A percentile compares a stretch with the other conserved stretches of the same genome.
phyloP scores from a whole-genome alignment of 2,113 vertebrate genomes.

The Asarcornis scutulata region DNA sequence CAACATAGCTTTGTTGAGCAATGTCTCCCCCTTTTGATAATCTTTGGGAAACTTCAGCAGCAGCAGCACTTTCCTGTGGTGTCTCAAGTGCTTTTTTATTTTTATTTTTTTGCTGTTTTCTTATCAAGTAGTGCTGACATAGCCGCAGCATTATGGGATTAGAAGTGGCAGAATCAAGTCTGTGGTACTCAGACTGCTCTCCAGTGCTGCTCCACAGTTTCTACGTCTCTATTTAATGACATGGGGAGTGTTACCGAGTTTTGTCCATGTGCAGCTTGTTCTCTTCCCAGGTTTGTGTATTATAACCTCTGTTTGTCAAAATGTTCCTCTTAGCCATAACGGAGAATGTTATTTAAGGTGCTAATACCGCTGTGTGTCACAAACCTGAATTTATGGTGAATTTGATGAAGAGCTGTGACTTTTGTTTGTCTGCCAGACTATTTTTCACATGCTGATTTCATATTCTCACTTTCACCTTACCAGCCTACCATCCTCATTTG shows the following conservation, averaged over 20 bases:
- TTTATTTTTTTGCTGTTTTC: background rate
- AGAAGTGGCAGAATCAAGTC: background rate
- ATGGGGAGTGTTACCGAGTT: background rate
- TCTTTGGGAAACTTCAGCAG: background rate
- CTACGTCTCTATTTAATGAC: background rate
- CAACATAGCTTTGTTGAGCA: background rate
- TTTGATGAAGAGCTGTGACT: background rate
- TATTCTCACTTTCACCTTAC: background rate
- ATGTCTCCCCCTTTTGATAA: background rate
- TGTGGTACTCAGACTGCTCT: background rate
- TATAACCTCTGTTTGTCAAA: background rate
- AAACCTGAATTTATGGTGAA: background rate
- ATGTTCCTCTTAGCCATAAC: constrained; percentile 12
- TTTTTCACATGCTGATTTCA: background rate
- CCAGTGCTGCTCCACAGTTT: background rate
- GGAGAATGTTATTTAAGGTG: constrained; percentile 4
- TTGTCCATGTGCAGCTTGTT: background rate
- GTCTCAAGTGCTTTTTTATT: background rate
- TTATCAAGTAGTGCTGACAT: background rate
- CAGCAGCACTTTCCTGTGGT: background rate
- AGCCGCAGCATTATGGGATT: background rate
- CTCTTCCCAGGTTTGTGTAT: background rate
- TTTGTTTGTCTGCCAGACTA: background rate
- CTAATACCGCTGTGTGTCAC: background rate
- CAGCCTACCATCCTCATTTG: background rate